phyloP scores from a whole-genome alignment of 1,140 invertebrate species.

The Aphidius ervi region DNA sequence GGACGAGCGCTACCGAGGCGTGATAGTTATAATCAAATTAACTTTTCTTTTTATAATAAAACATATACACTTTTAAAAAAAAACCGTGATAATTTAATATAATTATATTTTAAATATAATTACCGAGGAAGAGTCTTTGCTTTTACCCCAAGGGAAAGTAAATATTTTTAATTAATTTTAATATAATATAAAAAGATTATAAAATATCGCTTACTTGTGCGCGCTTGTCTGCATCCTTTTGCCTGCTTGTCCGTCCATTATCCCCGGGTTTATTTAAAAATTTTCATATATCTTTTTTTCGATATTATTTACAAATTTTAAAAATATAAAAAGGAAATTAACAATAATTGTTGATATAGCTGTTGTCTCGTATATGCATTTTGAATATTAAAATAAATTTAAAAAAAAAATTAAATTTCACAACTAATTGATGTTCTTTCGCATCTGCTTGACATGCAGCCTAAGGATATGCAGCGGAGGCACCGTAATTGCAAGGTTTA shows the following conservation, averaged over 20 bases:
- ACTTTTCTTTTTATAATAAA: too few species aligned
- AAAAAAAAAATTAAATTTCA: too few species aligned
- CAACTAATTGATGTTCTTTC: slow-evolving; percentile 50
- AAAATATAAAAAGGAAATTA: too few species aligned
- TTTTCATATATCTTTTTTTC: not conserved
- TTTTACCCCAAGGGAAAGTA: slow-evolving; percentile 3
- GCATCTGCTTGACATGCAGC: slow-evolving; percentile 52
- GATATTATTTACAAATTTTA: too few species aligned
- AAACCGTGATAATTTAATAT: too few species aligned
- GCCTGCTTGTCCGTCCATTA: slow-evolving; percentile 37
- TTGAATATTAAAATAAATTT: too few species aligned
- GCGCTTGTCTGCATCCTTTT: slow-evolving; percentile 32
- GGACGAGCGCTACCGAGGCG: slow-evolving; percentile 15
- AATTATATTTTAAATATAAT: not conserved
- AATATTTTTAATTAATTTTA: not conserved
- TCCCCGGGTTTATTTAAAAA: slow-evolving; percentile 20
- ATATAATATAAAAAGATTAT: not conserved
- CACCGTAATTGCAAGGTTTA: slow-evolving; percentile 37
- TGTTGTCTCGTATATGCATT: too few species aligned
- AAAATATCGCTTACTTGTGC: slow-evolving; percentile 19
- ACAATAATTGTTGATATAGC: too few species aligned
- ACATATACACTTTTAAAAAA: slow-evolving; percentile 7
- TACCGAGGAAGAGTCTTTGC: slow-evolving; percentile 9
- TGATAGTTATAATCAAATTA: not conserved
- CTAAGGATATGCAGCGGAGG: slow-evolving; percentile 47